Evolutionary conservation across 92 coral and sea anemone species (phyloP).

Genomic region (Phenganax stokvisi): DNA sequence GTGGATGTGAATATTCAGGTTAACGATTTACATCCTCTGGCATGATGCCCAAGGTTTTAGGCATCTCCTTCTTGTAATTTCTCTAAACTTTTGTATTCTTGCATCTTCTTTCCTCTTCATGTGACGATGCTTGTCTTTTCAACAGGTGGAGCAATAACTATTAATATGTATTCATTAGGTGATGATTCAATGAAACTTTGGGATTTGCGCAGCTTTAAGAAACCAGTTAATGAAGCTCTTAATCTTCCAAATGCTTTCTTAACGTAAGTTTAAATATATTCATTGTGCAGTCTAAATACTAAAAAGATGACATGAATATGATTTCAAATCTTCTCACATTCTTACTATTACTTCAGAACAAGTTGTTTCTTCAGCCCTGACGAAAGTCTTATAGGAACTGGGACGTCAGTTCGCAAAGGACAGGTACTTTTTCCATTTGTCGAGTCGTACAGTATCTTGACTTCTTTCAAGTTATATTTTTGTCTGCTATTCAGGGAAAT

Average conservation of each 20-base stretch:
- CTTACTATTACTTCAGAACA: conserved; percentile 53
- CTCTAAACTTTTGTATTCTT: background rate
- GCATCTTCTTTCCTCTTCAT: too few species aligned
- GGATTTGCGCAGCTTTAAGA: conserved; percentile 85
- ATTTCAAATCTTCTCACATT: background rate
- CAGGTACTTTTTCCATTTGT: conserved; percentile 49
- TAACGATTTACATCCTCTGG: background rate
- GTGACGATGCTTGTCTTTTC: too few species aligned
- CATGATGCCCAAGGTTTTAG: background rate
- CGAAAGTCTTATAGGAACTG: conserved; percentile 74
- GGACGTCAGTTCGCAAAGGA: conserved; percentile 88
- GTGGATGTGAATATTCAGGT: background rate
- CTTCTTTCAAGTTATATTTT: background rate
- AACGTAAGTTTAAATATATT: conserved; percentile 56
- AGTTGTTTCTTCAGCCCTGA: conserved; percentile 88
- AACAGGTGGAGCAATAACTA: background rate
- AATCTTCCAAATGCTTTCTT: conserved; percentile 70
- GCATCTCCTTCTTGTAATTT: background rate
- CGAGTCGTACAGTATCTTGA: background rate
- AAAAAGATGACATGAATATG: background rate
- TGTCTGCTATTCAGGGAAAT: conserved; percentile 53
- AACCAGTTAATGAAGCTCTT: conserved; percentile 67
- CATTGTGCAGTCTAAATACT: background rate
- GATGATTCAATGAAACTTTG: conserved; percentile 86
- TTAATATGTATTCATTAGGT: conserved; percentile 42